These are phyloP conservation scores for Lateolabrax maculatus DNA, from an alignment of 2,797 vertebrate genomes.

Conservation along the genomic window DNA sequence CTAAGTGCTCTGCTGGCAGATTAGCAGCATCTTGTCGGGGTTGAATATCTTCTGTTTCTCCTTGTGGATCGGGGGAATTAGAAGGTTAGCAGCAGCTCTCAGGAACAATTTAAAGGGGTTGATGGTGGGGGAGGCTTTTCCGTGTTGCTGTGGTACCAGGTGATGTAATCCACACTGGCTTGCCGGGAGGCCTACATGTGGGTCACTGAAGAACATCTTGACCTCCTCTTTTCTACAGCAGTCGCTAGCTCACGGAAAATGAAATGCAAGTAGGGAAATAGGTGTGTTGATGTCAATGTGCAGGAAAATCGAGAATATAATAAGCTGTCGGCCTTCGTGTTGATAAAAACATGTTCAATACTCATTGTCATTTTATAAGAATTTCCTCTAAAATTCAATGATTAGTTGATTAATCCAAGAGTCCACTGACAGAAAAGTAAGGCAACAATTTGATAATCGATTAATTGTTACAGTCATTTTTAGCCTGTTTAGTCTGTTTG, in stretches of 20 bases:
- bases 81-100: constrained; percentile 44
- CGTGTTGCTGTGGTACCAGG: constrained; percentile 30
- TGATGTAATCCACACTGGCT: constrained; percentile 28
- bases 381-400: background rate
- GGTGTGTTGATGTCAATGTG: background rate
- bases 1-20: constrained; percentile 48
- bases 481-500: background rate
- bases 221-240: constrained; percentile 24
- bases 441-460: background rate
- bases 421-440: background rate
- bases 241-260: background rate
- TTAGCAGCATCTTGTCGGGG: constrained; percentile 47
- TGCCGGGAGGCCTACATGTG: constrained; percentile 17
- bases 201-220: constrained; percentile 41
- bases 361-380: background rate
- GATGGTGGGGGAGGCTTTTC: background rate
- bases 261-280: background rate
- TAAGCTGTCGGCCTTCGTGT: background rate
- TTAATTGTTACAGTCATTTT: background rate
- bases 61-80: constrained; percentile 26
- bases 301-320: background rate
- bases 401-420: background rate
- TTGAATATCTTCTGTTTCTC: constrained; percentile 48
- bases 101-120: constrained; percentile 15
- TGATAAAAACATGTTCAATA: background rate